Conservation (phyloP, 2,113 vertebrate genomes). For the Tyrannus savana region DNA sequence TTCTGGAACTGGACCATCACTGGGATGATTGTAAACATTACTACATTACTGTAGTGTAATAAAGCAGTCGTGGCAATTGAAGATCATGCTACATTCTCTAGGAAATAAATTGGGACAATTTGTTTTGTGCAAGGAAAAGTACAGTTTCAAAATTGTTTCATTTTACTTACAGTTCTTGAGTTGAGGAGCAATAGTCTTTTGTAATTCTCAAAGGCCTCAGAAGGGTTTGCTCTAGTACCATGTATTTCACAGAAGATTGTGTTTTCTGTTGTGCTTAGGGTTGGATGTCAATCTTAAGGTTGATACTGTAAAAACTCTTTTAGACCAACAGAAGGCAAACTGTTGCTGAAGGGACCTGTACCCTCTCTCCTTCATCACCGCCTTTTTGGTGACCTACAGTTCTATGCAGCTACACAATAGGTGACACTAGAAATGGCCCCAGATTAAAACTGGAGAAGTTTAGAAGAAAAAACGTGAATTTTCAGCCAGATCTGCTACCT, state of each 20-base stretch:
- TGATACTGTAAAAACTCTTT: neutral
- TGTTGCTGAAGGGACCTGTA: neutral
- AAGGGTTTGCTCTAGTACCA: neutral
- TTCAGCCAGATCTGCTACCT: neutral
- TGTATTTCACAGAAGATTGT: neutral
- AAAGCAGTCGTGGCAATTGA: neutral
- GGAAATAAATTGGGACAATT: neutral
- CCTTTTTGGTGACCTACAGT: rapidly evolving
- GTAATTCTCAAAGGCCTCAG: neutral
- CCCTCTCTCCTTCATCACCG: neutral
- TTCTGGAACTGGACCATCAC: neutral
- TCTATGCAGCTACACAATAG: neutral
- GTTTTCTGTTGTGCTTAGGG: neutral
- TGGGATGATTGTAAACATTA: neutral
- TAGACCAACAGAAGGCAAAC: neutral
- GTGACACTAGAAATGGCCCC: neutral
- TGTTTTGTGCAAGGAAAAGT: neutral
- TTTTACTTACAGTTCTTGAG: neutral
- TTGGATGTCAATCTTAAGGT: neutral
- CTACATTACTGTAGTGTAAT: neutral
- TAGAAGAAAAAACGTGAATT: neutral
- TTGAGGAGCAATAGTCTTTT: neutral
- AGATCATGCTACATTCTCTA: neutral
- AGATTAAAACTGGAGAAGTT: neutral
- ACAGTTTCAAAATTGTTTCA: neutral